Conservation (phyloP, 2,113 vertebrate genomes). For the Sphyrna mokarran region DNA sequence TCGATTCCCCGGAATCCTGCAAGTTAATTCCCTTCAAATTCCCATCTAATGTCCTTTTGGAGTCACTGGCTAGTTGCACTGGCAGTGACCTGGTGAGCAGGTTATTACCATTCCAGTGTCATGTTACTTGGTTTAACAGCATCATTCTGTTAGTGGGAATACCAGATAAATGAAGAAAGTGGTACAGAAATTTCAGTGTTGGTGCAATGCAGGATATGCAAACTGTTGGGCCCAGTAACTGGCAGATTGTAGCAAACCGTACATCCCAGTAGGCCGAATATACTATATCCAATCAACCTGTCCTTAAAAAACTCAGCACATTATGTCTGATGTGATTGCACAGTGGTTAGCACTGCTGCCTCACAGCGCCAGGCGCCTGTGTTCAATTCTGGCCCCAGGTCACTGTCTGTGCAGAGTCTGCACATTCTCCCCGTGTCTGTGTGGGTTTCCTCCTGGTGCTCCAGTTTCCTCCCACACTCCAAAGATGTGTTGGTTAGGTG, state of each 20-base stretch:
- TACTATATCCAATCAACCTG: neutral
- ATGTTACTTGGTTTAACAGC: neutral
- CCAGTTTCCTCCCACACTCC: too few species aligned
- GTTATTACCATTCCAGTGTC: too few species aligned
- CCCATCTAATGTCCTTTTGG: neutral
- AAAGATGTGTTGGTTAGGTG: too few species aligned
- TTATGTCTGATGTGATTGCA: neutral
- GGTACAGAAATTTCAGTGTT: neutral
- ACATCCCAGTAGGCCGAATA: neutral
- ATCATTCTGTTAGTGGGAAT: neutral
- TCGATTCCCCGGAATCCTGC: too few species aligned
- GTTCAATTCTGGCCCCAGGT: too few species aligned
- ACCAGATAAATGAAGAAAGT: neutral
- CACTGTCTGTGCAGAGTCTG: too few species aligned
- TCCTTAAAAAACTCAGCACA: neutral
- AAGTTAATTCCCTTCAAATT: neutral
- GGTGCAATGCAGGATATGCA: neutral
- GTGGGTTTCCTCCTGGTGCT: too few species aligned
- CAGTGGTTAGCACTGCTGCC: too few species aligned
- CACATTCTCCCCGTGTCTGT: too few species aligned
- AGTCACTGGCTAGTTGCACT: neutral
- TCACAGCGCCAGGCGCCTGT: too few species aligned
- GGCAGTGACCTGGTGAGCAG: too few species aligned
- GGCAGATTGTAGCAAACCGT: neutral
- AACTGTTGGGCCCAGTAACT: neutral